Evolutionary conservation across 92 coral and sea anemone genomes (phyloP), one percentile per base, ranked within the genome.

Genomic region (Pocillopora grandis): DNA sequence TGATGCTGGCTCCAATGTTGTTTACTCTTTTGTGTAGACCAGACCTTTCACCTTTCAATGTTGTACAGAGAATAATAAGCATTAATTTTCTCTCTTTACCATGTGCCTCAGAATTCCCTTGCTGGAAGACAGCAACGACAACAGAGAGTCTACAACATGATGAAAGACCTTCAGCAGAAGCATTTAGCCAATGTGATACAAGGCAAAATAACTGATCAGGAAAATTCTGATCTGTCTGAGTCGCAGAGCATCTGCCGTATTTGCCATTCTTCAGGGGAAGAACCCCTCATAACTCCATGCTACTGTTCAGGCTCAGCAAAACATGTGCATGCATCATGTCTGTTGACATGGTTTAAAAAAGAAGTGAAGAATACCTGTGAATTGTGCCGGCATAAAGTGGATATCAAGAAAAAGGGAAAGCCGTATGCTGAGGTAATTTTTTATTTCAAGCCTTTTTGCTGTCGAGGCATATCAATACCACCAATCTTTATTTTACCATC

Each of bases 341-440:
- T 94, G 37, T 64, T 94, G 36, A 94, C 98, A 3, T 94, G 98
- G 98, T 92, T 94, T 84, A 94, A 92, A 69, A 92, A 88, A 55
- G 95, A 96, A 59, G 96, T 94, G 64, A 94, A 92, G 62, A 93
- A 93, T 77, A 94, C 98, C 12, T 94, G 98, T 80, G 98, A 94
- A 71, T 87, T 94, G 71, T 94, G 98, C 63, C 98, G 94, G 20
- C 88, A 93, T 84, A 94, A 93, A 80, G 96, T 94, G 75, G 92
- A 91, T n/a, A 88, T 94, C 80, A 92, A 94, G 86, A 94, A 90
- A 77, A 94, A 88, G 62, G 93, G 94, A 33, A 94, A 90, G 66
- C 94, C 94, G 19, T 90, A 93, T 66, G 92, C 96, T 13, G 93
- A 94, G 98, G 98, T 93, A 79, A 31, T 78, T 72, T 21, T 58